Evolutionary conservation across 2,888 invertebrate species (phyloP), one percentile per base, ranked within the genome.

Genomic region (Bruchidius siliquastri): DNA sequence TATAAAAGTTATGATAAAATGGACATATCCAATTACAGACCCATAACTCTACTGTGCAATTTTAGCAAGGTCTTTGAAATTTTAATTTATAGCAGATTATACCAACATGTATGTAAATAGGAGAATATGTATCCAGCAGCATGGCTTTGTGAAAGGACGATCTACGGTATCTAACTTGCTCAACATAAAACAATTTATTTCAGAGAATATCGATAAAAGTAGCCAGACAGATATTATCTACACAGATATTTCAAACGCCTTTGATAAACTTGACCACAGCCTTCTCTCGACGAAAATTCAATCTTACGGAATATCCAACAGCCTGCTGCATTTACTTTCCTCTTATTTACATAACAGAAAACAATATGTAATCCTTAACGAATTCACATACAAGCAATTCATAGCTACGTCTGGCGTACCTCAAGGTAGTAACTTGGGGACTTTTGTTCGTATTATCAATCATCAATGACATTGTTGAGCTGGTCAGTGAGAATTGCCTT

Each of bases 361-460:
- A 71, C 32, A 71, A 71, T 71, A 71, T 30, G 71, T 32, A 21
- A 13, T 32, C n/a, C 21, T 30, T 21, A 71, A 71, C 32, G 32
- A 30, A 26, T 71, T 30, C 10, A 71, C 26, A 20, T 71, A 2
- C 0, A 8, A 32, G 21, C 30, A 71, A 26, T 71, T 32, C 49
- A 20, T 71, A 20, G 71, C 71, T 32, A 20, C 71, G 3, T 71
- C 71, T 22, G 71, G 71, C 21, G 71, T 71, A 71, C 71, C 71
- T 21, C 71, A 71, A 71, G 71, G 20, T 18, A 32, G 32, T 49
- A 21, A 32, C 21, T 21, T 71, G 21, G 71, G 71, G 2, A 26
- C 71, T 4, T 21, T 71, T 13, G 30, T 71, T 20, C 30, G 22
- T n/a, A 71, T 32, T 49, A 70, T 71, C 10, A 26, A 4, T 67